Evolutionary conservation across 2,113 vertebrate genomes (phyloP).

Genomic region (Odontesthes bonariensis): DNA sequence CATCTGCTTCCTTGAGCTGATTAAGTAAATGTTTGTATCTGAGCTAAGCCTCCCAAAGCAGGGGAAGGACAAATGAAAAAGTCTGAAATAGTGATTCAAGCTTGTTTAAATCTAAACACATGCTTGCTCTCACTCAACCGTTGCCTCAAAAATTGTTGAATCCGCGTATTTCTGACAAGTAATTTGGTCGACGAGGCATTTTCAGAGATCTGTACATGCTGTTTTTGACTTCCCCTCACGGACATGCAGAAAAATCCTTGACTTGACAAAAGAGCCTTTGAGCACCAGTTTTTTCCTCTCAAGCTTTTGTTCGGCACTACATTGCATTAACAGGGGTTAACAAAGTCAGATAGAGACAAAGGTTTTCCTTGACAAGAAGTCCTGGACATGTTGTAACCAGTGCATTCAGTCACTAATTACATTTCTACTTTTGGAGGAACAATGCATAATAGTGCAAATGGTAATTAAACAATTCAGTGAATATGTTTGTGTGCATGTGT

Average conservation of each 20-base stretch:
- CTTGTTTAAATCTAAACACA: neutral
- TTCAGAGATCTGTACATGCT: constrained; percentile 8
- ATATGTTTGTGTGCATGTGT: neutral
- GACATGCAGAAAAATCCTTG: neutral
- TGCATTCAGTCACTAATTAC: neutral
- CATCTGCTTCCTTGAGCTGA: constrained; percentile 21
- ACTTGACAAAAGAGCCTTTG: constrained; percentile 7
- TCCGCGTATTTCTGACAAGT: neutral
- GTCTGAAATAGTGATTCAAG: no score
- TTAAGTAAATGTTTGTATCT: neutral
- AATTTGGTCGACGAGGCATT: neutral
- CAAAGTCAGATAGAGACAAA: constrained; percentile 1
- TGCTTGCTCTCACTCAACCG: neutral
- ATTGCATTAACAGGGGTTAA: constrained; percentile 24
- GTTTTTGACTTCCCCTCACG: neutral
- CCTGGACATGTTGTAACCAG: constrained; percentile 4
- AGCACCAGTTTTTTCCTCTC: neutral
- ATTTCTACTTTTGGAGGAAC: constrained; percentile 25
- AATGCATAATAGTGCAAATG: neutral
- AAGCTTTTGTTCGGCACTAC: constrained; percentile 27
- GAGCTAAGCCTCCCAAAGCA: no score
- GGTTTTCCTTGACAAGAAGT: neutral
- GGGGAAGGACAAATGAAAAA: no score
- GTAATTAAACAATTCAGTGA: neutral
- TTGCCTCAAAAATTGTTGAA: neutral